A percentile compares a stretch with the other conserved stretches of the same genome.
Evolutionary conservation across 2,113 vertebrate genomes (phyloP).

Genomic region (Python bivittatus): DNA sequence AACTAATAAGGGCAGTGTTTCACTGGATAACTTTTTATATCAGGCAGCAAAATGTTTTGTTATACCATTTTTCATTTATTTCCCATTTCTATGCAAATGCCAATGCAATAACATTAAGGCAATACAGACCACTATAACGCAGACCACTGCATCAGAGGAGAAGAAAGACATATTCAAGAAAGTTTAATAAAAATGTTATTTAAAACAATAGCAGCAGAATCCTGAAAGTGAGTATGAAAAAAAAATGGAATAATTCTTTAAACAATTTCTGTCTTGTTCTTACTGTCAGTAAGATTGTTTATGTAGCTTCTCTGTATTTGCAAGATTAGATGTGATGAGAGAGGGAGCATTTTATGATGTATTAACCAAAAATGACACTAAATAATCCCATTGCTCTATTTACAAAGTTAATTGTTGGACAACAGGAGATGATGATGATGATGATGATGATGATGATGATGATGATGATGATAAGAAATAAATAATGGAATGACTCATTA

Average conservation of each 20-base stretch:
- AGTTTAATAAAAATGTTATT: conserved; percentile 2
- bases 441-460: background rate
- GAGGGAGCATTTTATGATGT: conserved; percentile 17
- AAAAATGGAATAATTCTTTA: background rate
- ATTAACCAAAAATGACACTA: conserved; percentile 64
- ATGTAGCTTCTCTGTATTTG: conserved; percentile 6
- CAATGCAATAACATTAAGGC: conserved; percentile 5
- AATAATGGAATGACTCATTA: background rate
- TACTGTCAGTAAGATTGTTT: background rate
- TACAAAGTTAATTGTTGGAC: conserved; percentile 31
- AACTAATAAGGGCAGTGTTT: background rate
- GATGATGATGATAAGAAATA: background rate
- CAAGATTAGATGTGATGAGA: background rate
- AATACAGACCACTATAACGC: background rate
- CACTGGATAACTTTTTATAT: background rate
- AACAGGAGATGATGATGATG: background rate
- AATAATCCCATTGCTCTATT: conserved; percentile 48
- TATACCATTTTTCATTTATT: background rate
- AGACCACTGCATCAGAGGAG: conserved; percentile 5
- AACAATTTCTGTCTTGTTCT: background rate
- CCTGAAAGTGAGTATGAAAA: background rate
- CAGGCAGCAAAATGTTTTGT: background rate
- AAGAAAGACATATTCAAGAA: background rate
- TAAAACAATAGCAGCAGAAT: background rate
- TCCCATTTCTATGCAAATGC: conserved; percentile 3